phyloP scores from a whole-genome alignment of 2,888 invertebrate species.

The Crematogaster levior region DNA sequence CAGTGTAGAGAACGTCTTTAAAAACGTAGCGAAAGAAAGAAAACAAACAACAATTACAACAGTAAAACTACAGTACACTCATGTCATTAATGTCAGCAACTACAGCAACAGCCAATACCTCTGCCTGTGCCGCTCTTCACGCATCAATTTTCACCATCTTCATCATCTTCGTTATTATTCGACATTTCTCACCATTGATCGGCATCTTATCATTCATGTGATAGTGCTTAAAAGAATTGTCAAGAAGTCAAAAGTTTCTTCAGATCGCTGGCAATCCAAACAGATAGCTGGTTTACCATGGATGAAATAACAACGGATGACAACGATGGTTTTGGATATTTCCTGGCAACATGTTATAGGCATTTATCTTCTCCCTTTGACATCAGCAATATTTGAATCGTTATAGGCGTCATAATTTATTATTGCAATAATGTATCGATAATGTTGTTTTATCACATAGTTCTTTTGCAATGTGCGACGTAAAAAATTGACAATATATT shows the following conservation, averaged over 20 bases:
- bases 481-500: slow-evolving; percentile 15
- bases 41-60: slow-evolving; percentile 49
- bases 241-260: slow-evolving; percentile 37
- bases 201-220: slow-evolving; percentile 44
- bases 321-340: slow-evolving; percentile 18
- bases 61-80: slow-evolving; percentile 60
- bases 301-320: slow-evolving; percentile 16
- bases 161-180: slow-evolving; percentile 50
- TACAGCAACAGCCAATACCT: slow-evolving; percentile 62
- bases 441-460: slow-evolving; percentile 13
- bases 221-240: slow-evolving; percentile 40
- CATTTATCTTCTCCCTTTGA: background rate
- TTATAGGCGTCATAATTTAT: slow-evolving; percentile 37
- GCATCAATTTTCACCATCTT: slow-evolving; percentile 54
- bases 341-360: background rate
- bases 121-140: slow-evolving; percentile 56
- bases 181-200: slow-evolving; percentile 29
- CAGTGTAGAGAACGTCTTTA: slow-evolving; percentile 76
- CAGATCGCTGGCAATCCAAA: slow-evolving; percentile 1
- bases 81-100: slow-evolving; percentile 58
- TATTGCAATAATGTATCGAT: slow-evolving; percentile 31
- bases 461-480: slow-evolving; percentile 11
- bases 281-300: background rate
- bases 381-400: slow-evolving; percentile 7
- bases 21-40: slow-evolving; percentile 68